phyloP scores from a whole-genome alignment of 2,797 vertebrate species.

The Lithobates sylvaticus region DNA sequence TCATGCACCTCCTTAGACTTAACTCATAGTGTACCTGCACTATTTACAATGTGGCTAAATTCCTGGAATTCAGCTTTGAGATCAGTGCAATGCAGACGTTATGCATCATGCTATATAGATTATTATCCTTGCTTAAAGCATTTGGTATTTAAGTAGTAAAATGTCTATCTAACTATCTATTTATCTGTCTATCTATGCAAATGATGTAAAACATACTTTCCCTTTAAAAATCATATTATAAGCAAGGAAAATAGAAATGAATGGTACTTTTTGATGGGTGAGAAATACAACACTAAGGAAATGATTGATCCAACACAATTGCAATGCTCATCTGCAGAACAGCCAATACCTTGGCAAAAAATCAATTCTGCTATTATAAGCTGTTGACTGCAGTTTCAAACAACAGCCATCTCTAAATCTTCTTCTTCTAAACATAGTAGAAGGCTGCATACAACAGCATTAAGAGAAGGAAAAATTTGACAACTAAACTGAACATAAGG shows the following conservation, averaged over 20 bases:
- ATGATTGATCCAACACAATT: slow-evolving; percentile 65
- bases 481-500: neutral
- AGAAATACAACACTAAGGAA: slow-evolving; percentile 67
- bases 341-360: slow-evolving; percentile 59
- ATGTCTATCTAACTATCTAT: too few species aligned
- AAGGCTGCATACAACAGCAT: slow-evolving; percentile 30
- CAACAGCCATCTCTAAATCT: slow-evolving; percentile 66
- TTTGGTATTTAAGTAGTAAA: too few species aligned
- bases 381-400: slow-evolving; percentile 67
- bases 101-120: too few species aligned
- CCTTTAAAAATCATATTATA: slow-evolving; percentile 54
- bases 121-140: too few species aligned
- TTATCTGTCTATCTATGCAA: neutral
- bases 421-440: slow-evolving; percentile 60
- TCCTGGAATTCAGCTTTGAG: too few species aligned
- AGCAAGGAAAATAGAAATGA: slow-evolving; percentile 61
- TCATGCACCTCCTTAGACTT: too few species aligned
- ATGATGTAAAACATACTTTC: neutral
- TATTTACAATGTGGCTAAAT: too few species aligned
- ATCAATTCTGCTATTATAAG: slow-evolving; percentile 71
- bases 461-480: slow-evolving; percentile 8
- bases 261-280: slow-evolving; percentile 65
- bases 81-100: too few species aligned
- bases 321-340: slow-evolving; percentile 64
- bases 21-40: too few species aligned